phyloP scores from a whole-genome alignment of 2,888 invertebrate genomes.

The Clivina fossor region DNA sequence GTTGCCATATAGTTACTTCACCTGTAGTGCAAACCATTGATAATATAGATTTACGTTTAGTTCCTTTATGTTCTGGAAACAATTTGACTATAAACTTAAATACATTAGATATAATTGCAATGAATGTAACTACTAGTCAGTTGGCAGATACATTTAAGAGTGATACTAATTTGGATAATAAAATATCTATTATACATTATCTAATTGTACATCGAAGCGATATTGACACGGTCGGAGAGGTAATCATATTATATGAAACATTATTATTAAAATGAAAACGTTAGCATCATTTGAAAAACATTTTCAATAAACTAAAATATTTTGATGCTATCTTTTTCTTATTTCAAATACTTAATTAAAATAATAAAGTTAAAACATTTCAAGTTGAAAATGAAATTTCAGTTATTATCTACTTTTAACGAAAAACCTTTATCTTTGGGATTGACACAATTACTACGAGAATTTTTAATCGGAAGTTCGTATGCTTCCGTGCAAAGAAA shows the following conservation, averaged over 20 bases:
- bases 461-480: slow-evolving; percentile 76
- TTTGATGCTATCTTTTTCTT: slow-evolving; percentile 27
- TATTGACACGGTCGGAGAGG: slow-evolving; percentile 72
- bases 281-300: not conserved
- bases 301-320: slow-evolving; percentile 2
- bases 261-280: slow-evolving; percentile 2
- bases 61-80: slow-evolving; percentile 57
- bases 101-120: slow-evolving; percentile 70
- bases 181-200: slow-evolving; percentile 80
- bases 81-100: slow-evolving; percentile 68
- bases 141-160: slow-evolving; percentile 69
- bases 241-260: slow-evolving; percentile 44
- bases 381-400: slow-evolving; percentile 37
- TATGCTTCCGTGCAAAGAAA: slow-evolving; percentile 71
- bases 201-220: slow-evolving; percentile 78
- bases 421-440: slow-evolving; percentile 64
- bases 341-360: not conserved
- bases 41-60: slow-evolving; percentile 68
- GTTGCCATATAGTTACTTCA: slow-evolving; percentile 74
- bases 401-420: slow-evolving; percentile 64
- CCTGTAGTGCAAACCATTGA: slow-evolving; percentile 58
- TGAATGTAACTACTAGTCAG: slow-evolving; percentile 66
- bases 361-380: not conserved
- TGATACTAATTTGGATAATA: slow-evolving; percentile 68
- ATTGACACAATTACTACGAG: slow-evolving; percentile 71